Evolutionary conservation across 2,113 vertebrate genomes (phyloP), one percentile per base, ranked within the genome.

Genomic region (Leiothrix lutea): DNA sequence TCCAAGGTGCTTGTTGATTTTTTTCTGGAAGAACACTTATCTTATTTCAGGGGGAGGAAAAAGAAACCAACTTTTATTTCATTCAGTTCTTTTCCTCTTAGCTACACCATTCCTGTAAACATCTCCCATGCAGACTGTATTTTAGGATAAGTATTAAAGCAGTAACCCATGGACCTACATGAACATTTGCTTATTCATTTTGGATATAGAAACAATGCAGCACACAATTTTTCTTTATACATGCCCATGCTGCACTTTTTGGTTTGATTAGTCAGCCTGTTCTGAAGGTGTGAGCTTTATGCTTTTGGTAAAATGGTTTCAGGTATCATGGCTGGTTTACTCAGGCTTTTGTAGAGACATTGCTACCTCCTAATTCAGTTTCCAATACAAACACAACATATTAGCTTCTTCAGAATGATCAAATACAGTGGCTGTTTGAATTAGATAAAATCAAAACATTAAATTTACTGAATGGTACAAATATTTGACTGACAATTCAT

Each of bases 401-500:
- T 51, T 77, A 92, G 50, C 67, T 82, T 40, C 66, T 80, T 42
- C 40, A 80, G 67, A 90, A 73, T 74, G 66, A 70, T 92, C 91
- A 95, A 95, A 95, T 92, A 94, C 40, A 85, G 71, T n/a, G 64
- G 21, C 51, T 93, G 79, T 80, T 93, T 86, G 72, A 90, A 85
- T 51, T 86, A 80, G 92, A 93, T 93, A 88, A 86, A 93, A 94
- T 87, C 86, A 92, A 91, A 94, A 74, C 48, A 90, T 83, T 60
- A 70, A 51, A 83, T 94, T 71, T 80, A 51, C 64, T 86, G 64
- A 94, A 83, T 0, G 14, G 66, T 61, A 92, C 56, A 93, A 94
- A 96, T 93, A 95, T 92, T 95, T 96, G 74, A 86, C 71, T 86
- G 88, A 80, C 80, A 94, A 94, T 86, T 79, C 81, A 85, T 93